Conservation (phyloP, 1,140 invertebrate species). For the Psilanteris sp. region DNA sequence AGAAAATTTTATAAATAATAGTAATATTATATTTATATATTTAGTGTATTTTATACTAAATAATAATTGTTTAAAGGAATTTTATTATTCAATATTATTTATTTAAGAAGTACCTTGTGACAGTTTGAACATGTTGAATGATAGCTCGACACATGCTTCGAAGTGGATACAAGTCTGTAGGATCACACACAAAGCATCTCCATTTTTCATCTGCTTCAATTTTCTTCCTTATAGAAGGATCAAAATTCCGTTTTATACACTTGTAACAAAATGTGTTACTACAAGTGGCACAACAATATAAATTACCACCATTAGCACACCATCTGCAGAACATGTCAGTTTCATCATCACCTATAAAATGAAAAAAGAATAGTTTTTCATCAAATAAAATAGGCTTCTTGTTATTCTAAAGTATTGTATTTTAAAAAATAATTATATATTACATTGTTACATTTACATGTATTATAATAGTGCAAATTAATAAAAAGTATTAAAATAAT, state of each 20-base stretch:
- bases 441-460: too few relatives aligned
- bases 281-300: conserved; percentile 92
- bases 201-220: conserved; percentile 88
- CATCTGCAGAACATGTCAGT: conserved; percentile 94
- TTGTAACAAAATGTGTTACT: conserved; percentile 81
- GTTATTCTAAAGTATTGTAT: too few relatives aligned
- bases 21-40: too few relatives aligned
- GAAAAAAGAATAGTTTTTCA: too few relatives aligned
- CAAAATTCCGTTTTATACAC: conserved; percentile 91
- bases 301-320: conserved; percentile 91
- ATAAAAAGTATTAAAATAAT: too few relatives aligned
- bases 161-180: conserved; percentile 83
- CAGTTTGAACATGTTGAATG: conserved; percentile 72
- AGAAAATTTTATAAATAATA: too few relatives aligned
- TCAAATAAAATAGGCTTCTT: too few relatives aligned
- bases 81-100: too few relatives aligned
- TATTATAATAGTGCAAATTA: too few relatives aligned
- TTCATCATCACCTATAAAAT: conserved; percentile 87
- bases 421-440: too few relatives aligned
- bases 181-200: conserved; percentile 91
- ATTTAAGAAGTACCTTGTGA: conserved; percentile 67
- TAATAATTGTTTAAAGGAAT: too few relatives aligned
- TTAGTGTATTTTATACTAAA: too few relatives aligned
- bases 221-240: conserved; percentile 83
- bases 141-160: conserved; percentile 84